phyloP scores from a whole-genome alignment of 2,888 invertebrate species.

The Leuctra nigra region DNA sequence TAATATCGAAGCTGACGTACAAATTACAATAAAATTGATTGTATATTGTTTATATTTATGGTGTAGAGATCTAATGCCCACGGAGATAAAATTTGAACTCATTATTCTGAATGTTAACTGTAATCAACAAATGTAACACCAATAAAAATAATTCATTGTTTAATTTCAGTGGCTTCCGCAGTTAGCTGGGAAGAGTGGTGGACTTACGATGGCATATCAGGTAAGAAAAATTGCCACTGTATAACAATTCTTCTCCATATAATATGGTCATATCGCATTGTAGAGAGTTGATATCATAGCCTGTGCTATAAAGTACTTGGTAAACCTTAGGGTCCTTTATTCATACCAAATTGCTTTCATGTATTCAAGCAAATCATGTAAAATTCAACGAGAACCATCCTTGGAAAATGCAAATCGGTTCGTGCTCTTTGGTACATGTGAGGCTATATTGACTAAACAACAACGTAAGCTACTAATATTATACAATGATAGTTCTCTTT shows the following conservation, averaged over 20 bases:
- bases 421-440: neutral
- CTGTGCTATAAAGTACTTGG: slow-evolving; percentile 4
- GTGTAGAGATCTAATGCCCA: too few species aligned
- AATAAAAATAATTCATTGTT: slow-evolving; percentile 33
- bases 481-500: neutral
- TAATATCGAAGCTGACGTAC: too few species aligned
- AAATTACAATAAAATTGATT: too few species aligned
- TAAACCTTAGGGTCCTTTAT: slow-evolving; percentile 6
- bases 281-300: slow-evolving; percentile 5
- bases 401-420: slow-evolving; percentile 2
- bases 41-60: too few species aligned
- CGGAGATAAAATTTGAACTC: too few species aligned
- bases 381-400: slow-evolving; percentile 3
- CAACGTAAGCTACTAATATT: neutral
- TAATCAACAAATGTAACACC: too few species aligned
- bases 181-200: slow-evolving; percentile 95
- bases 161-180: slow-evolving; percentile 62
- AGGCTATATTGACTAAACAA: neutral
- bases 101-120: too few species aligned
- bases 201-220: slow-evolving; percentile 93
- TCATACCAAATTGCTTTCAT: slow-evolving; percentile 11
- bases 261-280: slow-evolving; percentile 1
- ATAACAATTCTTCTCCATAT: too few species aligned
- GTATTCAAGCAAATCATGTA: slow-evolving; percentile 12
- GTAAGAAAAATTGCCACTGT: slow-evolving; percentile 54